Evolutionary conservation across 1,140 invertebrate genomes (phyloP).

Genomic region (Mamestra configurata): DNA sequence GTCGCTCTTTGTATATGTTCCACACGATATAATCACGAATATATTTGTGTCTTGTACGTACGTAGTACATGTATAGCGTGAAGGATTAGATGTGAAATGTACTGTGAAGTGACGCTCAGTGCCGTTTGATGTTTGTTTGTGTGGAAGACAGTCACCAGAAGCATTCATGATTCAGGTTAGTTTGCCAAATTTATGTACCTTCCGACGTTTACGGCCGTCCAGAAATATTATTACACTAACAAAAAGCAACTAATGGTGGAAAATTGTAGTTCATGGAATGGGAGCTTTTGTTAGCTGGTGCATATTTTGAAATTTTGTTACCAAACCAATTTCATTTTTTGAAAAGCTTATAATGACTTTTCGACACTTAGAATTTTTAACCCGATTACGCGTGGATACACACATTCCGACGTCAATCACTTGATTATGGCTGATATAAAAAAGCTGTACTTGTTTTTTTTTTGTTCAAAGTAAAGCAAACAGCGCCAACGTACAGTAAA

Average conservation of each 20-base stretch:
- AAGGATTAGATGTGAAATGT: constrained; percentile 80
- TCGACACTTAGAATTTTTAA: neutral
- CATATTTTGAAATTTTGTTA: neutral
- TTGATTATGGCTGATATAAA: neutral
- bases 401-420: neutral
- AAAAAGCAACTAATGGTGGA: constrained; percentile 19
- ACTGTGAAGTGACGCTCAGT: constrained; percentile 79
- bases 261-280: neutral
- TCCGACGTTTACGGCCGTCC: constrained; percentile 5
- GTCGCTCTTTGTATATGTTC: constrained; percentile 57
- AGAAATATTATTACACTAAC: constrained; percentile 43
- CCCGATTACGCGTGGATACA: neutral
- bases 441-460: constrained; percentile 29
- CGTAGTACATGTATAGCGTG: constrained; percentile 69
- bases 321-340: neutral
- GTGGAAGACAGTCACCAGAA: constrained; percentile 63
- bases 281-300: neutral
- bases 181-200: constrained; percentile 54
- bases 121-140: constrained; percentile 75
- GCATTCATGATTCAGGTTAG: constrained; percentile 87
- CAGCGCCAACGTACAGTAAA: constrained; percentile 29
- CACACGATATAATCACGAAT: constrained; percentile 63
- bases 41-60: constrained; percentile 69
- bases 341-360: neutral
- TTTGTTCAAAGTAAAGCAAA: constrained; percentile 41